Conservation (phyloP, 2,797 vertebrate species). For the Cryptoblepharus egeriae region DNA sequence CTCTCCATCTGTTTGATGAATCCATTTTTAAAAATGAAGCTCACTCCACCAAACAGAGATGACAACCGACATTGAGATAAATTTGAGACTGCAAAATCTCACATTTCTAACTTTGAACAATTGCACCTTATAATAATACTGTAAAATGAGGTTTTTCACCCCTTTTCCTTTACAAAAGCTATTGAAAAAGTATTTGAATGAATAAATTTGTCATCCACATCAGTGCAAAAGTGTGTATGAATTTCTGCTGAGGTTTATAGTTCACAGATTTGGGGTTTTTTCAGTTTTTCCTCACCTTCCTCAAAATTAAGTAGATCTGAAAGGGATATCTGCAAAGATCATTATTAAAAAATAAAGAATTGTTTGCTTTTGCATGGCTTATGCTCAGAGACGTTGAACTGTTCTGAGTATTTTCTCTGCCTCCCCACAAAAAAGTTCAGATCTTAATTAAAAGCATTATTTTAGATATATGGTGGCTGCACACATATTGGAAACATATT, state of each 20-base stretch:
- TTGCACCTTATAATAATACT: conserved; percentile 45
- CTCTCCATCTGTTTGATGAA: background rate
- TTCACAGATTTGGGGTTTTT: no score
- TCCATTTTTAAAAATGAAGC: conserved; percentile 32
- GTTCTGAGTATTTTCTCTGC: conserved; percentile 39
- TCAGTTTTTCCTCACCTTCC: conserved; percentile 31
- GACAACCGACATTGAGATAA: conserved; percentile 64
- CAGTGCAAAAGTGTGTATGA: conserved; percentile 45
- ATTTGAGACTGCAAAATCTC: conserved; percentile 68
- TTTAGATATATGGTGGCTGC: conserved; percentile 54
- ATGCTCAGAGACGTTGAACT: conserved; percentile 24
- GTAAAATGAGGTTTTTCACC: conserved; percentile 37
- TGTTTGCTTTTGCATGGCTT: conserved; percentile 29
- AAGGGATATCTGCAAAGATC: background rate
- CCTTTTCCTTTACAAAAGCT: conserved; percentile 41
- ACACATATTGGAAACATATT: conserved; percentile 71
- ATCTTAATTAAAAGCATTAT: conserved; percentile 67
- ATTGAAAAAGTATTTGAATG: conserved; percentile 32
- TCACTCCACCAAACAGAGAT: conserved; percentile 57
- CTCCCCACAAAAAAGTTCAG: conserved; percentile 10
- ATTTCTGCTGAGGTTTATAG: conserved; percentile 36
- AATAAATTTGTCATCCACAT: conserved; percentile 44
- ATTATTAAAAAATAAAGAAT: conserved; percentile 23
- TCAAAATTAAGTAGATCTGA: conserved; percentile 5
- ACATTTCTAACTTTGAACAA: conserved; percentile 67